Evolutionary conservation across 2,797 vertebrate species (phyloP), one percentile per base, ranked within the genome.

Genomic region (Aplochiton taeniatus): DNA sequence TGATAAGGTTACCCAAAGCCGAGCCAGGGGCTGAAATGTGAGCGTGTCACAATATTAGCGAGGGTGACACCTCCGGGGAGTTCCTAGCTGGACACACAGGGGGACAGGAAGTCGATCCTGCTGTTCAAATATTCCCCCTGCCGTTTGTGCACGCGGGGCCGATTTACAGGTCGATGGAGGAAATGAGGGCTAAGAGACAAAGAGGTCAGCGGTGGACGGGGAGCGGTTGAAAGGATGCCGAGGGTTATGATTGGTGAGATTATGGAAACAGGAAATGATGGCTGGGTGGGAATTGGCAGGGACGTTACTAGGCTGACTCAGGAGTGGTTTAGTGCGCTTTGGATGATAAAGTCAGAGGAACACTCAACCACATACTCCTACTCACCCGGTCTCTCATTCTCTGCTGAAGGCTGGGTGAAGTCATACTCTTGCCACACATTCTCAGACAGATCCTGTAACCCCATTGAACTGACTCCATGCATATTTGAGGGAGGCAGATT

Each of bases 371-470:
- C 16, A 20, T 5, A 48, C 50, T 61, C 50, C 17, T 16, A 43
- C 57, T 49, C 20, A 20, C 44, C 17, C 4, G 41, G 41, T 53
- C 86, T 85, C 87, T 89, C 83, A 78, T 69, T 79, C 72, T 61
- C 65, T 80, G 58, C 71, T 70, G 69, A 78, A 65, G 68, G 53
- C 52, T 62, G 54, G 65, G 74, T 91, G 90, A 92, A 73, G 85
- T 92, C 87, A 91, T 89, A 65, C 76, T 85, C 69, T 63, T 81
- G 66, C 69, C 74, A 49, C 84, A 83, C 87, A 88, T 88, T 90
- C 85, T 88, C 85, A 90, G 89, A 90, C 89, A 74, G 14, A 64
- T 47, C 59, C 83, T 59, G 63, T 80, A 84, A 86, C 78, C 83
- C 76, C 78, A 84, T 50, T 57, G 49, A 78, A 69, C 74, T 85